phyloP scores from a whole-genome alignment of 2,797 vertebrate genomes.

The Naso thynnoides region DNA sequence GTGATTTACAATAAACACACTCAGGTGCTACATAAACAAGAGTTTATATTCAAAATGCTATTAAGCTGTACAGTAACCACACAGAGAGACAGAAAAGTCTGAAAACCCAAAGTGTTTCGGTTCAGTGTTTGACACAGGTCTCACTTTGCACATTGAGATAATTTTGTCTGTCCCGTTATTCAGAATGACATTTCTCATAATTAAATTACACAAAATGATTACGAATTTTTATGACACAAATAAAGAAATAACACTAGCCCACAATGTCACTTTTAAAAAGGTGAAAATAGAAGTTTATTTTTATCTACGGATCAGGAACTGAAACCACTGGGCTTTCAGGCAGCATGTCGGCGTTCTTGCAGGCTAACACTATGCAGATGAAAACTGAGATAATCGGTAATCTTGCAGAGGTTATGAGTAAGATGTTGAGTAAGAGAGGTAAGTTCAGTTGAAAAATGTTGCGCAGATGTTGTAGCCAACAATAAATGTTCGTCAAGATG shows the following conservation, averaged over 20 bases:
- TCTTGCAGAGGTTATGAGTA: not conserved
- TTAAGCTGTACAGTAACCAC: not conserved
- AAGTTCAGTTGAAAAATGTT: not conserved
- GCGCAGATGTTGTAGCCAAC: not conserved
- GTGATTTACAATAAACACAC: not conserved
- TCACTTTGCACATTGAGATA: not conserved
- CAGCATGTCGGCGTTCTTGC: not conserved
- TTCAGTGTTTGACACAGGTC: not conserved
- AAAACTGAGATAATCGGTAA: not conserved
- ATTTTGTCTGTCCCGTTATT: not conserved
- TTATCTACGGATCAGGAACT: conserved; percentile 22
- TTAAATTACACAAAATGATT: not conserved
- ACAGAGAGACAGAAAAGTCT: not conserved
- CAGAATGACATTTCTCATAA: not conserved
- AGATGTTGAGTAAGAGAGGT: not conserved
- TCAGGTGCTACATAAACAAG: not conserved
- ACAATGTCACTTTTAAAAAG: not conserved
- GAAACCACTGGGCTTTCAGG: conserved; percentile 16
- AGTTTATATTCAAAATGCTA: not conserved
- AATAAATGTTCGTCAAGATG: not conserved
- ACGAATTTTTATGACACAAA: not conserved
- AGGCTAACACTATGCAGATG: not conserved
- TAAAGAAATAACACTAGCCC: not conserved
- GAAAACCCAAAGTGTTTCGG: not conserved
- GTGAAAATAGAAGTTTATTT: not conserved